phyloP scores from a whole-genome alignment of 2,113 vertebrate genomes.

The Todiramphus saurophagus region DNA sequence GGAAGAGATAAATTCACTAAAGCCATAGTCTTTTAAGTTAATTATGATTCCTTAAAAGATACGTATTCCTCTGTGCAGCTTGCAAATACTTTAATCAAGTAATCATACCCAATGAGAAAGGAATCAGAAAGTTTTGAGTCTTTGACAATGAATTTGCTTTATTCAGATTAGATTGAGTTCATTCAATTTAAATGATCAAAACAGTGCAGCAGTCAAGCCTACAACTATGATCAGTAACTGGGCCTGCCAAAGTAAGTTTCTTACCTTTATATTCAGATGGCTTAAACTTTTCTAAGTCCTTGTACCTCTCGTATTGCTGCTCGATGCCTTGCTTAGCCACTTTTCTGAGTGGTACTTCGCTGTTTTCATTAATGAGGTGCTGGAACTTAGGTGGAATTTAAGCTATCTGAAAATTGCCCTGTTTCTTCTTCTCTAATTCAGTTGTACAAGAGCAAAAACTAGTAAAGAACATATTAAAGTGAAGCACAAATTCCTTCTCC shows the following conservation, averaged over 20 bases:
- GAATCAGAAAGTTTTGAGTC: background rate
- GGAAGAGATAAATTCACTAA: background rate
- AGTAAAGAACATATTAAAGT: background rate
- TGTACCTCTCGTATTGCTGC: background rate
- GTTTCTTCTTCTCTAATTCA: background rate
- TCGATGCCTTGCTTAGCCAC: background rate
- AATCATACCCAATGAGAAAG: background rate
- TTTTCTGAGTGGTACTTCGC: background rate
- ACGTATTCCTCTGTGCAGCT: background rate
- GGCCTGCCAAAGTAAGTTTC: background rate
- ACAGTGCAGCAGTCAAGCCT: background rate
- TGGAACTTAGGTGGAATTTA: constrained; percentile 35
- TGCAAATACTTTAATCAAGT: background rate
- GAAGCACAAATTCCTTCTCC: constrained; percentile 26
- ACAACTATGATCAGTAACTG: background rate
- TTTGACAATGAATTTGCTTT: background rate
- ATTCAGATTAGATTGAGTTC: background rate
- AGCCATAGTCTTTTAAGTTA: background rate
- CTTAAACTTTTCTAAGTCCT: background rate
- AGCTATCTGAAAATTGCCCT: constrained; percentile 21
- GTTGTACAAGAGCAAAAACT: background rate
- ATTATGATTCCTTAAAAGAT: background rate
- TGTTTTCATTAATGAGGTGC: constrained; percentile 23
- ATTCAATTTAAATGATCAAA: background rate
- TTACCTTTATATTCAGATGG: background rate